These are phyloP conservation scores for Phania funesta DNA, from an alignment of 2,888 invertebrate species.

Conservation along the genomic window DNA sequence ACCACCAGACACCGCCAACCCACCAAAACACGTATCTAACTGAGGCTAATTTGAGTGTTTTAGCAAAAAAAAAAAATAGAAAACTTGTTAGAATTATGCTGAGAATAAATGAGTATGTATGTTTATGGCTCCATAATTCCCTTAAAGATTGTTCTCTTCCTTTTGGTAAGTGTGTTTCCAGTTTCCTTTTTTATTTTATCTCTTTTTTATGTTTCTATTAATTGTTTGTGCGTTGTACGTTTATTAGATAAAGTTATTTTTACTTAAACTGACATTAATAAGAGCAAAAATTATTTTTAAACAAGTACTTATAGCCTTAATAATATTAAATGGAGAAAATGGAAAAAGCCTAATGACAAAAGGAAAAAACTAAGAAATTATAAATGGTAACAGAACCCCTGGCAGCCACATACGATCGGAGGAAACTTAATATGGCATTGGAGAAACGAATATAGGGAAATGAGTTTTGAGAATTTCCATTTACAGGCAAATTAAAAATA, in stretches of 20 bases:
- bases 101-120: conserved; percentile 3
- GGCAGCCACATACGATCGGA: background rate
- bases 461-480: background rate
- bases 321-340: conserved; percentile 37
- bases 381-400: background rate
- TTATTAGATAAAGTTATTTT: conserved; percentile 75
- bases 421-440: background rate
- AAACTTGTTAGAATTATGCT: conserved; percentile 45
- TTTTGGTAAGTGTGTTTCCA: background rate
- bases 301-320: conserved; percentile 64
- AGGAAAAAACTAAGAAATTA: background rate
- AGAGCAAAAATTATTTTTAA: conserved; percentile 70
- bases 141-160: conserved; percentile 24
- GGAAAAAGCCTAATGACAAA: conserved; percentile 20
- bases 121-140: conserved; percentile 3
- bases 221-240: conserved; percentile 63
- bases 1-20: background rate
- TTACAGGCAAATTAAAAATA: background rate
- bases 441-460: background rate
- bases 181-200: background rate
- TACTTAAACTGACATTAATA: conserved; percentile 73
- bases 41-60: conserved; percentile 2
- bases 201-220: background rate
- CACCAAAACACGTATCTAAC: background rate
- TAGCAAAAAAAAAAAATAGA: background rate